Conservation (phyloP, 2,113 vertebrate species). For the Arothron firmamentum region DNA sequence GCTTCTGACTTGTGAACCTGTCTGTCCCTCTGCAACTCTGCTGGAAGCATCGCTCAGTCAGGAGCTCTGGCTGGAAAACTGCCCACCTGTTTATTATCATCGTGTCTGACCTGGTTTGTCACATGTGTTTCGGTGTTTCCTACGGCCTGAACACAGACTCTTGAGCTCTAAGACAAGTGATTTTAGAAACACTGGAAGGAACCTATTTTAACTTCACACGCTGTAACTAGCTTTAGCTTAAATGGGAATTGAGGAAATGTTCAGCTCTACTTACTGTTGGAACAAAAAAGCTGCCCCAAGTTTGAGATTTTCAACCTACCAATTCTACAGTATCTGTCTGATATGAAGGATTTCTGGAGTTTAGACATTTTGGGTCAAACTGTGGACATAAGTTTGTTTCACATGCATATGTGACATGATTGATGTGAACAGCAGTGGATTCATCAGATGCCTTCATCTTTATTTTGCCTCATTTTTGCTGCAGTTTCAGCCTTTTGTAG, state of each 20-base stretch:
- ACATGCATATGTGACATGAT: not conserved
- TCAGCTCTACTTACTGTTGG: not conserved
- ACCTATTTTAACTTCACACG: not conserved
- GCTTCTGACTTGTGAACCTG: conserved; percentile 7
- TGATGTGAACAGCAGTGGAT: conserved; percentile 18
- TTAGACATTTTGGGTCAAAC: not conserved
- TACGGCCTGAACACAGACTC: too few species aligned
- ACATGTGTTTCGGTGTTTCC: too few species aligned
- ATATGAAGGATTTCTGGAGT: not conserved
- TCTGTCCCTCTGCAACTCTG: not conserved
- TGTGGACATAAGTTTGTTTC: not conserved
- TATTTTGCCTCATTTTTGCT: conserved; percentile 37
- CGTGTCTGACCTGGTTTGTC: not conserved
- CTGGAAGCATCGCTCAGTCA: not conserved
- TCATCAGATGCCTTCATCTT: conserved; percentile 35
- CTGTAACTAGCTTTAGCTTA: not conserved
- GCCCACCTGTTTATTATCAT: not conserved
- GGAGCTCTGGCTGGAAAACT: not conserved
- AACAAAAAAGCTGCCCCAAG: too few species aligned
- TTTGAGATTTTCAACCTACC: too few species aligned
- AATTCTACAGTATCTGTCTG: too few species aligned
- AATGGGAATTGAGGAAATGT: not conserved
- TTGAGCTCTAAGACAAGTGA: not conserved
- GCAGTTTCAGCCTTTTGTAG: conserved; percentile 17
- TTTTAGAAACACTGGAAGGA: not conserved